Conservation (phyloP, 37 sponge, comb jelly and placozoan species). For the Cladorhizidae sp. region DNA sequence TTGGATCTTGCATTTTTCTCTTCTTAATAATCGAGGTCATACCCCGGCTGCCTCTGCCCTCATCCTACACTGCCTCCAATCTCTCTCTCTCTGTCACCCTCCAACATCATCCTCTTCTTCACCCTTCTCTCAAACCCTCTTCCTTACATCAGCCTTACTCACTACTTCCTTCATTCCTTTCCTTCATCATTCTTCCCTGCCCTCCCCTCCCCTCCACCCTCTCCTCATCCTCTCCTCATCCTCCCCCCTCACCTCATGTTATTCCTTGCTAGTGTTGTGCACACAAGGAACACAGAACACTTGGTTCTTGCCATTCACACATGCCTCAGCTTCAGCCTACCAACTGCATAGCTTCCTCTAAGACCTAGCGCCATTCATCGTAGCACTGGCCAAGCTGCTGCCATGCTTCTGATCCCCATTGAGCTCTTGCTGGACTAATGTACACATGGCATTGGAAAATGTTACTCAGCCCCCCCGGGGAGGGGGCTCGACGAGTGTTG, state of each 20-base stretch:
- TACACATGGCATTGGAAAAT: no score
- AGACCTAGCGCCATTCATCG: no score
- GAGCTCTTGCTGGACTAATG: no score
- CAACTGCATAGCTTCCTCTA: no score
- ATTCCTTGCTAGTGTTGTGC: not conserved
- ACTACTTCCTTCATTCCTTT: not conserved
- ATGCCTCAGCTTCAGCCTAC: no score
- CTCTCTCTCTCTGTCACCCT: not conserved
- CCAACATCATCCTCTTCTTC: not conserved
- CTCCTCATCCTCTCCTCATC: not conserved
- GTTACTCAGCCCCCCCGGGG: no score
- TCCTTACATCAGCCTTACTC: not conserved
- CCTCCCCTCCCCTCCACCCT: not conserved
- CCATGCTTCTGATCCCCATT: no score
- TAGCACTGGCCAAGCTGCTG: no score
- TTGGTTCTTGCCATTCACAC: not conserved
- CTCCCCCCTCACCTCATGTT: not conserved
- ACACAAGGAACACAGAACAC: not conserved
- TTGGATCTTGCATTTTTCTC: no score
- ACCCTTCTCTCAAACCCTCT: not conserved
- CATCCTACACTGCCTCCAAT: not conserved
- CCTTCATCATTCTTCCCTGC: not conserved
- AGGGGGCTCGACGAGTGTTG: no score
- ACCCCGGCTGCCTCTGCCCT: no score
- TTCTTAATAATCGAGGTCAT: no score